Evolutionary conservation across 2,888 invertebrate genomes (phyloP).

Genomic region (Anodontia alba): DNA sequence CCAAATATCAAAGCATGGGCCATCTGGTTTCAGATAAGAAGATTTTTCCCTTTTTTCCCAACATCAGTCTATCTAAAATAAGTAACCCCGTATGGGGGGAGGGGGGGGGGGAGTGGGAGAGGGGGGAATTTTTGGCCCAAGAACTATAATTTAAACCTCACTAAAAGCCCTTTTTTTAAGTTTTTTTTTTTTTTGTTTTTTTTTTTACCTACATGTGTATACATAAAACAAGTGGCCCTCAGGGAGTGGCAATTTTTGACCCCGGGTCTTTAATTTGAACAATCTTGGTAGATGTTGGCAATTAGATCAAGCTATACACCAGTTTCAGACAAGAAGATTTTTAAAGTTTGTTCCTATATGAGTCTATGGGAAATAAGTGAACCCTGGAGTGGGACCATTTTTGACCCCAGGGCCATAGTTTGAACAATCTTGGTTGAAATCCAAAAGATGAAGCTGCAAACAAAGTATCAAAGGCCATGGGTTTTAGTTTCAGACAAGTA

Average conservation of each 20-base stretch:
- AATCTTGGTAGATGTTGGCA: background rate
- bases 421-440: background rate
- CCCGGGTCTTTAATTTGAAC: background rate
- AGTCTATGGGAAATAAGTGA: background rate
- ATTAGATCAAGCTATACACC: background rate
- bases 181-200: too few species aligned
- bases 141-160: too few species aligned
- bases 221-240: too few species aligned
- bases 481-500: background rate
- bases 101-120: too few species aligned
- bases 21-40: background rate
- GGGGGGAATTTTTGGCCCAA: too few species aligned
- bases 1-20: background rate
- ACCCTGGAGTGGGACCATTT: background rate
- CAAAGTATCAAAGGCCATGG: background rate
- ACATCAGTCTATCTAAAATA: too few species aligned
- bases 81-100: too few species aligned
- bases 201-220: too few species aligned
- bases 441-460: too few species aligned
- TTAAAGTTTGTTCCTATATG: background rate
- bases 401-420: too few species aligned
- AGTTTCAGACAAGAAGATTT: background rate
- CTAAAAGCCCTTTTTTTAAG: too few species aligned
- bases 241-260: too few species aligned
- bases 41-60: background rate